Percentiles rank a stretch among this genome's conserved stretches.
phyloP scores from a whole-genome alignment of 2,113 vertebrate genomes.

The Hipposideros armiger region DNA sequence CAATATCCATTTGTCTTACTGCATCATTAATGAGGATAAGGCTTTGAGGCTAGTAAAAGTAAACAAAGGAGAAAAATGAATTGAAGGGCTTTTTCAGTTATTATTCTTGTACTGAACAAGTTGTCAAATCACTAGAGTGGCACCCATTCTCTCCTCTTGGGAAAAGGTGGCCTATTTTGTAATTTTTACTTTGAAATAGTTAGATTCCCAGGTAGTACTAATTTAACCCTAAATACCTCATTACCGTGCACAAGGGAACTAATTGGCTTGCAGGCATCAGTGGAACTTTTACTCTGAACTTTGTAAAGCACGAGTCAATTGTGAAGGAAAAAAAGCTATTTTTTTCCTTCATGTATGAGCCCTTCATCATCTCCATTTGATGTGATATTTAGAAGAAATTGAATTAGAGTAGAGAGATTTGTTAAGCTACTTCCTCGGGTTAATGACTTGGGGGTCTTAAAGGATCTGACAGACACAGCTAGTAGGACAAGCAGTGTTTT shows the following conservation, averaged over 20 bases:
- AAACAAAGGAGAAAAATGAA: neutral
- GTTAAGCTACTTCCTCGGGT: neutral
- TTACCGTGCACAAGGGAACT: neutral
- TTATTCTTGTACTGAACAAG: neutral
- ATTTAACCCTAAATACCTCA: neutral
- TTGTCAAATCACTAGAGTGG: neutral
- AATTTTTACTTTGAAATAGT: slow-evolving; percentile 5
- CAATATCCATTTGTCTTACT: neutral
- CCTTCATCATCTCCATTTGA: neutral
- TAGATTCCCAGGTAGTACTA: neutral
- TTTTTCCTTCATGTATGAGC: neutral
- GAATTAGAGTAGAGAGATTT: slow-evolving; percentile 10
- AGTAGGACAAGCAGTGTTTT: neutral
- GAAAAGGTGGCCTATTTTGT: neutral
- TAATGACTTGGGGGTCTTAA: neutral
- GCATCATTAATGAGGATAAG: neutral
- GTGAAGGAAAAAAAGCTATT: neutral
- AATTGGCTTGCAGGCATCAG: neutral
- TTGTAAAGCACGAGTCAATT: neutral
- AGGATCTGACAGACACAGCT: neutral
- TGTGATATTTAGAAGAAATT: slow-evolving; percentile 9
- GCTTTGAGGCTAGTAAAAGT: neutral
- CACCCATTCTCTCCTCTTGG: neutral
- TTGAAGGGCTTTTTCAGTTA: neutral
- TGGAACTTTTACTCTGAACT: neutral